These are phyloP conservation scores for Actenoides lindsayi DNA, from an alignment of 2,113 vertebrate genomes.

Conservation along the genomic window DNA sequence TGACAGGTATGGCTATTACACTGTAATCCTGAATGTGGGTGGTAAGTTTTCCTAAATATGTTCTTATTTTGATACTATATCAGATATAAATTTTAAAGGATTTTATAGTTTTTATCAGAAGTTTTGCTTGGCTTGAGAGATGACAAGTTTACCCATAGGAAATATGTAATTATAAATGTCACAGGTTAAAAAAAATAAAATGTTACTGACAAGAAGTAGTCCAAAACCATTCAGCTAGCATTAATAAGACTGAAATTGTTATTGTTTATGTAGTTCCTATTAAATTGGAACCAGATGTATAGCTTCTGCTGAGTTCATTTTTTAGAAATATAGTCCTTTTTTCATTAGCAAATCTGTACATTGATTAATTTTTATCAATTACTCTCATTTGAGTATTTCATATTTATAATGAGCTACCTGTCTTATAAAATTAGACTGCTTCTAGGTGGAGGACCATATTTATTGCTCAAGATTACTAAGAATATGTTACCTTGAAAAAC, in stretches of 20 bases:
- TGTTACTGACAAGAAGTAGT: neutral
- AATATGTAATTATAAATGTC: neutral
- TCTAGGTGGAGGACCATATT: neutral
- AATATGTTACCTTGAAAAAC: conserved; percentile 31
- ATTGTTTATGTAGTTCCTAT: neutral
- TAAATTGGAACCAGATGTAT: neutral
- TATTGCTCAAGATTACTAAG: neutral
- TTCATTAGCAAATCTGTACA: neutral
- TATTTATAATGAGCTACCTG: neutral
- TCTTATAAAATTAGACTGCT: neutral
- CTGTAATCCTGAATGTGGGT: neutral
- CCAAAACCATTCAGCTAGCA: neutral
- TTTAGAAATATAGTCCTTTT: neutral
- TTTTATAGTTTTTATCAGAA: neutral
- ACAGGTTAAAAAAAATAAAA: neutral
- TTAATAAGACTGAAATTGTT: neutral
- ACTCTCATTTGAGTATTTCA: neutral
- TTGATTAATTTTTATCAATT: neutral
- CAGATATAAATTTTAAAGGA: neutral
- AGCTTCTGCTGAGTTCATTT: neutral
- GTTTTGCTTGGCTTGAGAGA: neutral
- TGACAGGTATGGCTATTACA: neutral
- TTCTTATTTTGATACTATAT: neutral
- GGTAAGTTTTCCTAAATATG: neutral
- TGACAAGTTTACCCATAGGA: neutral